Evolutionary conservation across 1,140 invertebrate species (phyloP), one percentile per base, ranked within the genome.

Genomic region (Parasteatoda tepidariorum): DNA sequence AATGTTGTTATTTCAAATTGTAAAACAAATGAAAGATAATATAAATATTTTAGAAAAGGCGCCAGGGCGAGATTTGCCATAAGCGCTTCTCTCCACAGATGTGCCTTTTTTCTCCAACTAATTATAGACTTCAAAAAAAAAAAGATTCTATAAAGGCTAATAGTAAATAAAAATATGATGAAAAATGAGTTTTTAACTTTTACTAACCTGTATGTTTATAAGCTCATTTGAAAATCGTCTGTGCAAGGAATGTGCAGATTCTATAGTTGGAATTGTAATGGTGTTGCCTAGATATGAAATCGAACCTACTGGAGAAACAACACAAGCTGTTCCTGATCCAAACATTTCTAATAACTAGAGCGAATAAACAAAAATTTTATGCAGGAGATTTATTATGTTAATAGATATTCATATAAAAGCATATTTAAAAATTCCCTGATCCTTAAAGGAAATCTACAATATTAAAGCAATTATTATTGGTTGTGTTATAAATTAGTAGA

Each of bases 321-420:
- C 91, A 86, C 95, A 96, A 0, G 97, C 97, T 24, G 97, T 99
- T 71, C 97, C 97, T 64, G 95, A 92, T 59, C 97, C 97, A 90
- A 99, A 99, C 86, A 98, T 91, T 90, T 99, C 97, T 84, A 97
- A 87, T 31, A 71, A 71, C 68, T 71, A 24, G 41, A 71, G 22
- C 9, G 33, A 30, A 55, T n/a, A 28, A n/a, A n/a, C n/a, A 26
- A 26, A 13, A 13, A 18, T 62, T 18, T 26, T 22, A 26, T 9
- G 11, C 11, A 26, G 9, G 7, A 9, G 13, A 62, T 62, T 18
- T 0, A 26, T 48, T 48, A 26, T 22, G 11, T 13, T 62, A 26
- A 9, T 62, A 62, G n/a, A n/a, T n/a, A n/a, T n/a, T n/a, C n/a
- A n/a, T n/a, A n/a, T n/a, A 22, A 62, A 31, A 57, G 54, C 6